These are phyloP conservation scores for Zaprionus kolodkinae DNA, from an alignment of 1,140 invertebrate species.

Conservation along the genomic window DNA sequence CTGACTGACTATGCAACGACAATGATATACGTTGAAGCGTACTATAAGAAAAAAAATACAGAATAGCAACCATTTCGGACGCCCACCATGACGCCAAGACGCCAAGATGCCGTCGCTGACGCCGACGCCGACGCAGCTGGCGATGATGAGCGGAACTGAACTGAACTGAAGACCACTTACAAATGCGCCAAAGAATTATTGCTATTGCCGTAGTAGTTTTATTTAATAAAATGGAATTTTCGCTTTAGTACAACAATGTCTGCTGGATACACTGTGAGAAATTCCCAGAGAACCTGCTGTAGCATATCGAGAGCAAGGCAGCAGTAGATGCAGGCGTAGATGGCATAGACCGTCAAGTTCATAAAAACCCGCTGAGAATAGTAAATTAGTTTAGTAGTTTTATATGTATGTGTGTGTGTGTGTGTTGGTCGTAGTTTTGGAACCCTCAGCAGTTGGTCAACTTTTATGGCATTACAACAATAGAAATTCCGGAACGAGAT, in stretches of 20 bases:
- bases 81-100: slow-evolving; percentile 73
- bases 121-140: slow-evolving; percentile 17
- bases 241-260: slow-evolving; percentile 67
- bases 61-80: slow-evolving; percentile 52
- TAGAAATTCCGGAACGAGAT: slow-evolving; percentile 31
- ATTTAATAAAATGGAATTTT: slow-evolving; percentile 80
- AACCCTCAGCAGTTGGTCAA: slow-evolving; percentile 57
- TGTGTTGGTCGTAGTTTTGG: slow-evolving; percentile 25
- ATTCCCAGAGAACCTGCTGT: slow-evolving; percentile 57
- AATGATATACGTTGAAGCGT: neutral
- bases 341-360: neutral
- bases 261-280: slow-evolving; percentile 68
- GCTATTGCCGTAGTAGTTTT: slow-evolving; percentile 73
- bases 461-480: slow-evolving; percentile 72
- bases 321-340: too few relatives aligned
- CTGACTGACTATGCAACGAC: slow-evolving; percentile 33
- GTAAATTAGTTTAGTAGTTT: slow-evolving; percentile 73
- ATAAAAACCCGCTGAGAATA: slow-evolving; percentile 61
- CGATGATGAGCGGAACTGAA: slow-evolving; percentile 21
- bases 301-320: slow-evolving; percentile 8
- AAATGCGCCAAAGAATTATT: slow-evolving; percentile 76
- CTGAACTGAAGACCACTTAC: slow-evolving; percentile 57
- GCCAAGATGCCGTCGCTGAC: slow-evolving; percentile 21
- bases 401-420: too few relatives aligned
- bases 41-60: slow-evolving; percentile 34